Evolutionary conservation across 2,113 vertebrate species (phyloP), one percentile per base, ranked within the genome.

Genomic region (Cyanoramphus novaezelandiae): DNA sequence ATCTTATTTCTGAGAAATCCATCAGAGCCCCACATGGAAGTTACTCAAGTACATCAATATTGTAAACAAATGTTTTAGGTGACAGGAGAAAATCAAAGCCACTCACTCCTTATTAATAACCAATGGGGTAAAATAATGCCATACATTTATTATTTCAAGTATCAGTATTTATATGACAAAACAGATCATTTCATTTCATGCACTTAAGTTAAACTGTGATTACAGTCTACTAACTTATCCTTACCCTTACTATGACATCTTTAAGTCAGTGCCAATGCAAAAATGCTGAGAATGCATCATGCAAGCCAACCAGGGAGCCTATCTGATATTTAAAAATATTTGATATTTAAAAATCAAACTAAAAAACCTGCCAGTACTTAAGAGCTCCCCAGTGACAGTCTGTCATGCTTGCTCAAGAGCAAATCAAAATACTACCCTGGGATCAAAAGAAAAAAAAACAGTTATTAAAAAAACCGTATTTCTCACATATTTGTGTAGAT

Each of bases 61-160:
- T 39, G 39, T n/a, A 94, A 91, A 94, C 17, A 88, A 92, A 83
- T 43, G 29, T 31, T 90, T 76, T 10, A 75, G 37, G 19, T 25
- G 87, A 80, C 76, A 86, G n/a, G 18, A 37, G n/a, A 71, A 67
- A 91, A 92, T 55, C 76, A 91, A 93, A 79, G 39, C 39, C 29
- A 65, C 27, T 90, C 94, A 84, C 46, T 18, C 21, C 62, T 64
- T 64, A 13, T 84, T 90, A 95, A 92, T 31, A 97, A 90, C 17
- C 82, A 88, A 65, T 17, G 18, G 29, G 19, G 59, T 81, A 74
- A 92, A 49, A 84, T 52, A 91, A 90, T 18, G 68, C 25, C 24
- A 74, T 3, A 5, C 4, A 11, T 43, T 78, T 74, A 46, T 89
- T 44, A 68, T 55, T 95, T 93, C 55, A 65, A 89, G 19, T 80